Conservation (phyloP, 2,113 vertebrate species). For the Indri indri region DNA sequence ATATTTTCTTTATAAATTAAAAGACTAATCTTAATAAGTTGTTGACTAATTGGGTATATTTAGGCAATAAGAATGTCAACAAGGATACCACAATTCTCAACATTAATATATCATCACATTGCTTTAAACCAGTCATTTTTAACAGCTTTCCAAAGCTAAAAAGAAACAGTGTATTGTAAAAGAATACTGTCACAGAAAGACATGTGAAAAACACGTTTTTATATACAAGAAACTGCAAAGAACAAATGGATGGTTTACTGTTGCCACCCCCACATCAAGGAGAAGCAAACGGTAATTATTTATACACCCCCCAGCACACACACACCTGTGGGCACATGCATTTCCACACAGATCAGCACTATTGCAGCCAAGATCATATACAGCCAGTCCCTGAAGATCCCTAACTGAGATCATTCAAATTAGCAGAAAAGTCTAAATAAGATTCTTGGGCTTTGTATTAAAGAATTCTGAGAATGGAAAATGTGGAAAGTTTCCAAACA, state of each 20-base stretch:
- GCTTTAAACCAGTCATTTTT: not conserved
- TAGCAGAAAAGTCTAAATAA: not conserved
- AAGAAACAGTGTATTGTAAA: not conserved
- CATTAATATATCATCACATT: not conserved
- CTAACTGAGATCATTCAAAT: not conserved
- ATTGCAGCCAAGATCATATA: not conserved
- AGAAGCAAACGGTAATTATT: not conserved
- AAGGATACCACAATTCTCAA: not conserved
- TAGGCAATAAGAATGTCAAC: not conserved
- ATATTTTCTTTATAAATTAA: not conserved
- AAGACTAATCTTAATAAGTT: not conserved
- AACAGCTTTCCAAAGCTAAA: not conserved
- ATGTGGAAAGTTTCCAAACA: not conserved
- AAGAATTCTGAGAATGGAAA: not conserved
- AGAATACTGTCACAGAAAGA: not conserved
- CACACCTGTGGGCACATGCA: accelerated
- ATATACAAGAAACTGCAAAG: not conserved
- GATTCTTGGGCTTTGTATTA: not conserved
- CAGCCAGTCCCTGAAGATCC: not conserved
- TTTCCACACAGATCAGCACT: not conserved
- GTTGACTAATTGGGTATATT: not conserved
- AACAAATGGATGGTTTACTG: not conserved
- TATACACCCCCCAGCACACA: too few relatives aligned
- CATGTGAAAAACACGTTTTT: not conserved
- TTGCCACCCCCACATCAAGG: not conserved